Base-by-base conservation (phyloP, 2,113 vertebrate species). In the Meleagris gallopavo region DNA sequence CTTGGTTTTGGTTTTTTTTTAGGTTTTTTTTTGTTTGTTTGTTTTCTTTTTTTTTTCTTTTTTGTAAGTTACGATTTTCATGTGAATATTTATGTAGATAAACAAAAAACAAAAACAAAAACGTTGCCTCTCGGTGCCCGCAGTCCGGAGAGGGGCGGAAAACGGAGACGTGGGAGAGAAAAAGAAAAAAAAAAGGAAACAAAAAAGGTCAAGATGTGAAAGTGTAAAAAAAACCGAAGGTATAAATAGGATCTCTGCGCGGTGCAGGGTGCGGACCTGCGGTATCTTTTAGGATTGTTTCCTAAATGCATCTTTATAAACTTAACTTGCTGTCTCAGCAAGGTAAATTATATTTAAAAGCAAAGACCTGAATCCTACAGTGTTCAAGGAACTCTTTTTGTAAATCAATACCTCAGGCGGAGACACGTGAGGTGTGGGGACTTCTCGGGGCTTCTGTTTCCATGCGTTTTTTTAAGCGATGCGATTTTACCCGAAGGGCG, bases 21-120 rank as follows among this genome's bases (percentile, higher is more conserved):
- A 21, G 8, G 29, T 29, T 29, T 69, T 94, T 98, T 99, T 99
- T 98, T 99, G 98, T 99, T 98, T 99, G 24, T 24, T 58, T 54
- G n/a, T 27, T 7, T 50, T 72, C 97, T 98, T 98, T 98, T 98
- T 96, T 95, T 86, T 94, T 91, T 34, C 24, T 94, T 98, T 99
- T 99, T 98, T 99, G 98, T 99, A 99, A 98, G 98, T 99, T 99
- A 98, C 98, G 99, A 98, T 98, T 99, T 98, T 98, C 97, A 97
- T 98, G 97, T 98, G 98, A 98, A 98, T 98, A 98, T 98, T 98
- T 98, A 97, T 98, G 98, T 98, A 98, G 98, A 98, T 98, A 98
- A 96, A 98, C 97, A 52, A 54, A 52, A 25, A 13, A 54, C 50
- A 14, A 29, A 27, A 27, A 29, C 24, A 29, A 16, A 54, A 54